Percentiles rank a stretch among this genome's conserved stretches.
These are phyloP conservation scores for Okapia johnstoni DNA, from an alignment of 2,113 vertebrate genomes.

Conservation along the genomic window DNA sequence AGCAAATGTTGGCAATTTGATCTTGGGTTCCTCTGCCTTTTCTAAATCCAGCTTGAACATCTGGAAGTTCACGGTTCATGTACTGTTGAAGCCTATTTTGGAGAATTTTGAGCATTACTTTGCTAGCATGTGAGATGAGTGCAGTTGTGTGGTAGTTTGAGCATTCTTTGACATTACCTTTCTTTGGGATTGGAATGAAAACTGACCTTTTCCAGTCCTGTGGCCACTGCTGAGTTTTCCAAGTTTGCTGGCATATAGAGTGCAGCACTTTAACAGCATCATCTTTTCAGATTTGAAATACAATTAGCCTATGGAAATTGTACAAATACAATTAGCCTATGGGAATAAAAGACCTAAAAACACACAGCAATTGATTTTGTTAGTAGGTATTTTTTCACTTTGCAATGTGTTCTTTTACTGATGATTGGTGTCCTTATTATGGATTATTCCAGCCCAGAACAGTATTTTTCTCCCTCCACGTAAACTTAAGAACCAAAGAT, in stretches of 20 bases:
- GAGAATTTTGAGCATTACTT: neutral
- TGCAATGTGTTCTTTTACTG: neutral
- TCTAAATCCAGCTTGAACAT: neutral
- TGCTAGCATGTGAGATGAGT: neutral
- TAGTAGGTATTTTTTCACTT: neutral
- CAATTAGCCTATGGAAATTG: neutral
- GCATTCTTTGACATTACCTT: neutral
- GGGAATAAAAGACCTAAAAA: neutral
- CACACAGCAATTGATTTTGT: neutral
- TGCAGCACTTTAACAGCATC: neutral
- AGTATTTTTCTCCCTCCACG: neutral
- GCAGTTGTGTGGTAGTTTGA: neutral
- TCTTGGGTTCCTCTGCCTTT: neutral
- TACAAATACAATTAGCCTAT: neutral
- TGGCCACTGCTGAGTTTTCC: neutral
- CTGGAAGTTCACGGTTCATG: neutral
- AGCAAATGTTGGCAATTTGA: neutral
- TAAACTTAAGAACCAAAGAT: neutral
- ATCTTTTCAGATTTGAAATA: neutral
- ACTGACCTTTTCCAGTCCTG: neutral
- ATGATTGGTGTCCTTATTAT: neutral
- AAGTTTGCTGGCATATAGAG: neutral
- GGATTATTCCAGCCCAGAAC: neutral
- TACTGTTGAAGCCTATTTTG: neutral
- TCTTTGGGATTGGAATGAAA: neutral